Evolutionary conservation across 2,113 vertebrate species (phyloP).

Genomic region (Cyanoliseus patagonus): DNA sequence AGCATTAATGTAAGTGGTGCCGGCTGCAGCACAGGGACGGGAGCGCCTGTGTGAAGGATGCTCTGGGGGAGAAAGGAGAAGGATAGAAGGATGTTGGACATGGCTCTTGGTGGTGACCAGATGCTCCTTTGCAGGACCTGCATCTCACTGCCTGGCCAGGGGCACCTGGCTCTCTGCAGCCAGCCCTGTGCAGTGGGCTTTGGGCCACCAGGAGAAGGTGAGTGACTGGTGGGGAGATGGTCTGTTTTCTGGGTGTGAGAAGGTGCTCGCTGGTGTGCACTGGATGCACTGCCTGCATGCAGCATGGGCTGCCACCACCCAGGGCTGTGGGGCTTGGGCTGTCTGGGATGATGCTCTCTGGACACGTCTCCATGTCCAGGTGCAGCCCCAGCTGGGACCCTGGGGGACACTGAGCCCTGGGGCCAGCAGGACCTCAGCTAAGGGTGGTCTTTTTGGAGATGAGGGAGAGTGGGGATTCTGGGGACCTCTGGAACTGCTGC

Average conservation of each 20-base stretch:
- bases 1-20: not conserved
- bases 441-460: not conserved
- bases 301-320: not conserved
- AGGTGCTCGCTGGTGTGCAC: not conserved
- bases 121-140: not conserved
- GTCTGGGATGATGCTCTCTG: not conserved
- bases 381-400: not conserved
- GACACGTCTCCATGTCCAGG: not conserved
- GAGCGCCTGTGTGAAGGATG: not conserved
- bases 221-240: not conserved
- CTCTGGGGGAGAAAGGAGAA: not conserved
- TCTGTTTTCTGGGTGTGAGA: not conserved
- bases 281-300: not conserved
- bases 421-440: not conserved
- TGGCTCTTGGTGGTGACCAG: rapidly evolving
- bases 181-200: rapidly evolving
- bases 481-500: not conserved
- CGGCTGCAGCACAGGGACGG: not conserved
- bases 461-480: not conserved
- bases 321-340: not conserved
- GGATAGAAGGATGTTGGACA: rapidly evolving
- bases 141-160: rapidly evolving
- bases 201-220: not conserved
- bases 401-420: no score
- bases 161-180: not conserved